Evolutionary conservation across 2,113 vertebrate genomes (phyloP), one percentile per base, ranked within the genome.

Genomic region (Eulemur rufifrons): DNA sequence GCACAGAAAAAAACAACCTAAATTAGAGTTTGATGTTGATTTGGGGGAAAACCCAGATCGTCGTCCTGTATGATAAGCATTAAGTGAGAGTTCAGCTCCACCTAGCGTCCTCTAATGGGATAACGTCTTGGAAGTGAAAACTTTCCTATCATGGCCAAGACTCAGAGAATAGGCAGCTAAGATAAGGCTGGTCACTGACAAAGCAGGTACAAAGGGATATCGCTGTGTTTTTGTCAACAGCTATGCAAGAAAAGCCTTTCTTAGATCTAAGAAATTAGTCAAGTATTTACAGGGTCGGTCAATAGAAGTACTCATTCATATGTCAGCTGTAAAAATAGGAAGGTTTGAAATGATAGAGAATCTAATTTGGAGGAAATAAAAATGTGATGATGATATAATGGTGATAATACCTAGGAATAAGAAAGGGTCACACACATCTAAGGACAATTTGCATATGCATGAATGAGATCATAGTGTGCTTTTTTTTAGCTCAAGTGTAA

Each of bases 81-180:
- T 96, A 66, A 54, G 18, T 97, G 87, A 82, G 64, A 68, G 45
- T 87, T 63, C 91, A 59, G 11, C 89, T 0, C 89, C 96, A 96
- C 12, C 97, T 97, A 89, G 63, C 64, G 95, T 85, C 52, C 1
- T 21, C 0, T 11, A 21, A 0, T 32, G 27, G 69, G 6, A 92
- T 87, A 12, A 47, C 29, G 23, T 50, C 52, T 71, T 81, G 20
- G 20, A 85, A 69, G 50, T 27, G 39, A 59, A 92, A 84, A 76
- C 13, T 4, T 37, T n/a, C 6, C 9, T 18, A 0, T 83, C 10
- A 3, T 17, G 29, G n/a, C 11, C 20, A 52, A 84, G 52, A 91
- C 5, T 74, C 37, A 13, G 12, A 59, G 23, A 29, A 52, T 34
- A 37, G 20, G 27, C 6, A n/a, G 17, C 4, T 9, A 42, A 25